A percentile compares a stretch with the other conserved stretches of the same genome.
Evolutionary conservation across 1,140 invertebrate genomes (phyloP).

Genomic region (Asbolus verrucosus): DNA sequence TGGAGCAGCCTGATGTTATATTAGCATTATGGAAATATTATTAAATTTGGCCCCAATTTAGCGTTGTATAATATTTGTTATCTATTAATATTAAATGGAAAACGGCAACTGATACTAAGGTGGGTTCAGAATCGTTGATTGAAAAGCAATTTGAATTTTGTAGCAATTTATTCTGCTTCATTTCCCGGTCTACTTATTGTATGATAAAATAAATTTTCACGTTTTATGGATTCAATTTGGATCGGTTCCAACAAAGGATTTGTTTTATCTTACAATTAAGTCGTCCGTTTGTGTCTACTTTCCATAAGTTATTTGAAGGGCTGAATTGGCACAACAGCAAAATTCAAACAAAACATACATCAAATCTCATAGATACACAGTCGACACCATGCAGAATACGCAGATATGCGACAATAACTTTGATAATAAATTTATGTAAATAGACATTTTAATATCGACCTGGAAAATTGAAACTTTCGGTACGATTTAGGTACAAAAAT

Average conservation of each 20-base stretch:
- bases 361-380: too few relatives aligned
- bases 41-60: too few relatives aligned
- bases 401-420: too few relatives aligned
- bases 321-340: background rate
- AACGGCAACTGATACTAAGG: too few relatives aligned
- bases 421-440: too few relatives aligned
- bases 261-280: slow-evolving; percentile 7
- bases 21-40: too few relatives aligned
- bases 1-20: too few relatives aligned
- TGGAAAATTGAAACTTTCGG: background rate
- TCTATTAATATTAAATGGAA: too few relatives aligned
- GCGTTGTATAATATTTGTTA: too few relatives aligned
- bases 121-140: background rate
- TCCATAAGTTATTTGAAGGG: background rate
- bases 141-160: background rate
- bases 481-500: slow-evolving; percentile 14
- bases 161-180: background rate
- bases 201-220: slow-evolving; percentile 26
- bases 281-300: background rate
- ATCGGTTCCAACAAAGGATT: background rate
- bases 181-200: background rate
- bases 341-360: too few relatives aligned
- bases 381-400: too few relatives aligned
- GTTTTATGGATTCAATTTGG: slow-evolving; percentile 25
- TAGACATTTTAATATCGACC: slow-evolving; percentile 5